A percentile compares a stretch with the other conserved stretches of the same genome.
Evolutionary conservation across 2,888 invertebrate genomes (phyloP).

Genomic region (Torymus tubicola): DNA sequence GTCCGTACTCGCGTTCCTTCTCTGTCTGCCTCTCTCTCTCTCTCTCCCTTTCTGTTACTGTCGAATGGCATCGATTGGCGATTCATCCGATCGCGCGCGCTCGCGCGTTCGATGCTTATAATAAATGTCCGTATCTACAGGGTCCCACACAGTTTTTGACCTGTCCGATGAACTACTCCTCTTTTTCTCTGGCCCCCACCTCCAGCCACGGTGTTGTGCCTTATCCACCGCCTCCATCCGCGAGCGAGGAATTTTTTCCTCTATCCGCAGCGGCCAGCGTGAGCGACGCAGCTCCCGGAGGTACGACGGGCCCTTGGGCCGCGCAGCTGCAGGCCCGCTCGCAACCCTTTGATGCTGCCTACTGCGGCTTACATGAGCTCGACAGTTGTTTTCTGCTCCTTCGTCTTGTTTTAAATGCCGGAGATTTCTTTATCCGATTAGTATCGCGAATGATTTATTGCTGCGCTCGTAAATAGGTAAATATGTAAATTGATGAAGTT

Average conservation of each 20-base stretch:
- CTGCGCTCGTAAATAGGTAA: too few relatives aligned
- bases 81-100: conserved; percentile 73
- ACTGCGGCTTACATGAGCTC: neutral
- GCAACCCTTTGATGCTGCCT: conserved; percentile 24
- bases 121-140: conserved; percentile 65
- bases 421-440: conserved; percentile 18
- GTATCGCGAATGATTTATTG: neutral
- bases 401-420: neutral
- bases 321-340: neutral
- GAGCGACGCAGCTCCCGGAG: conserved; percentile 16
- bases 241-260: conserved; percentile 12
- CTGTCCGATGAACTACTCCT: conserved; percentile 41
- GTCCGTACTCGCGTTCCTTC: conserved; percentile 25
- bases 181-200: neutral
- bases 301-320: too few relatives aligned
- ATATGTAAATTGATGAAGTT: too few relatives aligned
- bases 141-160: conserved; percentile 45
- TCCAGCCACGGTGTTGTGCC: neutral
- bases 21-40: conserved; percentile 53
- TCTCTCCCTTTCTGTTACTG: conserved; percentile 50
- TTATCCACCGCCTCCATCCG: neutral
- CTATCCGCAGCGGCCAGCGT: neutral
- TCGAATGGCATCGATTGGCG: conserved; percentile 75
- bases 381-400: neutral
- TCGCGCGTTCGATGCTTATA: conserved; percentile 64